Base-by-base conservation (phyloP, 2,797 vertebrate species). In the Synanceia verrucosa region DNA sequence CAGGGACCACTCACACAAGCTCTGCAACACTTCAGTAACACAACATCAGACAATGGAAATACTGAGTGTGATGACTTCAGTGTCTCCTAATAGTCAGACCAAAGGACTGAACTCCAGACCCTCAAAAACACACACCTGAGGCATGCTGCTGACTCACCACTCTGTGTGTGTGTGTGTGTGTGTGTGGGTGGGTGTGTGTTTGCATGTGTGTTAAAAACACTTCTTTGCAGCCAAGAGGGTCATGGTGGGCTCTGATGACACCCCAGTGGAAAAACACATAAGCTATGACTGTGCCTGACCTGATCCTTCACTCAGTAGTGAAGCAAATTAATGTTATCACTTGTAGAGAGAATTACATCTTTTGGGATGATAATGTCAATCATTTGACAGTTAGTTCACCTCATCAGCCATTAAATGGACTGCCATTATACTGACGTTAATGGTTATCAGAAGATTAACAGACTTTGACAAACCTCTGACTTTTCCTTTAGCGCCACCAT, bases 21-120 rank as follows among this genome's bases (percentile, higher is more conserved):
- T 48, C 63, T 70, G 50, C 29, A 59, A 72, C 68, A 73, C 66
- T 80, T 58, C 37, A 59, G 46, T 64, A 81, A 82, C 69, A 73
- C 62, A 75, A 47, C 76, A 78, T 72, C 80, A 87, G 79, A 88
- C 85, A 79, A 76, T 89, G 87, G 85, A 90, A 91, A 88, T 37
- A 74, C 21, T 88, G 83, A 90, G 64, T 65, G 70, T 52, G 55
- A 79, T 87, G 82, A 86, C 76, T 75, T 86, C 82, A 90, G 50
- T 34, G 76, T 86, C 83, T 89, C 86, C 76, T 77, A 69, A 75
- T 60, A 86, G 72, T 78, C 73, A 84, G 70, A 84, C 68, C 47
- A 64, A 76, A 80, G 69, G 60, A 66, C 86, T 82, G 61, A 86
- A 85, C 80, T 82, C 65, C 64, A 76, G 80, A 86, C 69, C 84